Evolutionary conservation across 1,140 invertebrate species (phyloP), one percentile per base, ranked within the genome.

Genomic region (Drosophila eugracilis): DNA sequence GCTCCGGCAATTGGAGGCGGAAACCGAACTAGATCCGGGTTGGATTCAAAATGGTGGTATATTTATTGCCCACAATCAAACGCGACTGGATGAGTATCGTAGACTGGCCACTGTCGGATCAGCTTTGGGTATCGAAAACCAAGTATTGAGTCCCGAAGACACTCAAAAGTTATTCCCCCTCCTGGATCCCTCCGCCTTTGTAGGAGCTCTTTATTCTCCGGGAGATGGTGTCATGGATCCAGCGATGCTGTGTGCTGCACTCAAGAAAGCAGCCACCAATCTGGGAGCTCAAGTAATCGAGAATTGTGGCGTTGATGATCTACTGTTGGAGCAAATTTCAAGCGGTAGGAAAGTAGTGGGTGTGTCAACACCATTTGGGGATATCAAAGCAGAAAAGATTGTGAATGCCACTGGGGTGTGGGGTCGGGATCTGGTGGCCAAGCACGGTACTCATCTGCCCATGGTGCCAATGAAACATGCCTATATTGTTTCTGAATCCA

Each of bases 1-100:
- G 14, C 93, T 97, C 34, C 93, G 93, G 22, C 92, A 92, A 42
- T 90, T 97, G 19, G 96, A 97, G 90, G 88, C 94, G 53, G 96
- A 98, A 92, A 96, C 95, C 1, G 97, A 95, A 3, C 92, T 96
- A 5, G 93, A 96, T 92, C 94, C 97, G 0, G 97, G 97, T 1
- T 98, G 96, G 95, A 96, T 95, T 65, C 95, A 96, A 76, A 97
- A 97, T 92, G 97, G 97, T 1, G 97, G 97, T 15, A 93, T 98
- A 69, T 97, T 97, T 85, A 96, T 98, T 63, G 97, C 97, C 1
- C 94, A 95, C 65, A 95, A 92, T 37, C 85, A 97, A 94, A 94
- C 95, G 53, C 92, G 97, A 49, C 92, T 97, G 53, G 94, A 96
- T 81, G 97, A 98, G 92, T 98, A 97, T 83, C 94, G 95, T 83